Conservation (phyloP, 2,113 vertebrate species). For the Scalopus aquaticus region DNA sequence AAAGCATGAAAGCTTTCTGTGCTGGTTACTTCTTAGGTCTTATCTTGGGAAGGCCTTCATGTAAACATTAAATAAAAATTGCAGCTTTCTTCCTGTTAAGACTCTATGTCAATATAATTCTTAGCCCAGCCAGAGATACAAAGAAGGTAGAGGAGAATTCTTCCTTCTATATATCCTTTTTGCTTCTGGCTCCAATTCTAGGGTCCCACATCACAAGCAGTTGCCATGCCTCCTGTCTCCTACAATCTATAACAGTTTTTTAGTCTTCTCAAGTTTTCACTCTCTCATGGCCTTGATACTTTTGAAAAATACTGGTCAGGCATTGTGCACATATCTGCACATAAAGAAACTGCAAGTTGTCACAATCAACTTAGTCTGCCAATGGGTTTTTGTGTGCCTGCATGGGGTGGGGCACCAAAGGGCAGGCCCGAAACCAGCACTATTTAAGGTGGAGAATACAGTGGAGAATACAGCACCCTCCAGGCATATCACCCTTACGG, state of each 20-base stretch:
- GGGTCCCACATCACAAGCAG: not conserved
- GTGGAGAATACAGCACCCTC: too few species aligned
- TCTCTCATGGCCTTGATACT: not conserved
- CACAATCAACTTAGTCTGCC: too few species aligned
- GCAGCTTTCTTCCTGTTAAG: not conserved
- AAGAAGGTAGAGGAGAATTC: not conserved
- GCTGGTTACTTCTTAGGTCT: not conserved
- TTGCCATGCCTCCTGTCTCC: not conserved
- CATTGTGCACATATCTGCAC: not conserved
- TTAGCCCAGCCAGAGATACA: not conserved
- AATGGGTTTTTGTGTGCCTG: too few species aligned
- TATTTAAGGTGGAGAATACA: too few species aligned
- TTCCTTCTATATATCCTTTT: not conserved
- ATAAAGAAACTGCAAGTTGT: too few species aligned
- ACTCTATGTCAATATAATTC: not conserved
- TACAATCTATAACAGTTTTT: not conserved
- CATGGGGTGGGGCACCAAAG: too few species aligned
- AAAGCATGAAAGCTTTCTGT: not conserved
- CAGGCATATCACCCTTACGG: too few species aligned
- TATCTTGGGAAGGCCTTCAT: not conserved
- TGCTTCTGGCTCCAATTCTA: not conserved
- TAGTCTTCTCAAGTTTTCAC: not conserved
- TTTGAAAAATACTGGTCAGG: not conserved
- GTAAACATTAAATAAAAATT: not conserved
- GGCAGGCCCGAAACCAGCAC: too few species aligned